Evolutionary conservation across 2,888 invertebrate genomes (phyloP).

Genomic region (Molanna angustata): DNA sequence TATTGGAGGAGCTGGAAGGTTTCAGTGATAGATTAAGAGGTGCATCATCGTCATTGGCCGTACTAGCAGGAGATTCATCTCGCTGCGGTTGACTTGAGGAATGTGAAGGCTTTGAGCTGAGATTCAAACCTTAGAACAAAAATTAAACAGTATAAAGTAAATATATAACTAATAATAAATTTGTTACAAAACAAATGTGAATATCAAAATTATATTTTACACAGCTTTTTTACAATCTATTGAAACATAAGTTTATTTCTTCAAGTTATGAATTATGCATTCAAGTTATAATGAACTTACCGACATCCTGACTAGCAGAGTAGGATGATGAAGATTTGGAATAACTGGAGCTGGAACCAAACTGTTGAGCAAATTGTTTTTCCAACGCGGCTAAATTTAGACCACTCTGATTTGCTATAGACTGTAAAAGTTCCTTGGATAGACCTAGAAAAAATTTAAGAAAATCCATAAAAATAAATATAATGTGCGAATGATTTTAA

Average conservation of each 20-base stretch:
- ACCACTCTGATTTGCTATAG: constrained; percentile 54
- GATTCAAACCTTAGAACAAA: constrained; percentile 44
- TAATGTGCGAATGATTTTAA: too few relatives aligned
- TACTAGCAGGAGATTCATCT: constrained; percentile 47
- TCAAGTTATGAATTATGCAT: too few relatives aligned
- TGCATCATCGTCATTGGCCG: constrained; percentile 63
- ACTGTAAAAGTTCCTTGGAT: constrained; percentile 52
- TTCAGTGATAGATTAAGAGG: constrained; percentile 83
- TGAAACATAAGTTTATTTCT: too few relatives aligned
- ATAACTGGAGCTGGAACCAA: constrained; percentile 20
- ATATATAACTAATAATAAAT: too few relatives aligned
- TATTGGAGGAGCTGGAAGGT: constrained; percentile 43
- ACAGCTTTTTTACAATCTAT: too few relatives aligned
- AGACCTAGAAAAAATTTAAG: constrained; percentile 44
- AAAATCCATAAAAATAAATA: too few relatives aligned
- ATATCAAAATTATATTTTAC: too few relatives aligned
- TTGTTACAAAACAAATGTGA: too few relatives aligned
- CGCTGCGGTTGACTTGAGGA: constrained; percentile 47
- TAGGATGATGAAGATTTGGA: constrained; percentile 29
- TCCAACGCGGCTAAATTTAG: constrained; percentile 51
- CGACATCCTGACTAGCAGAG: constrained; percentile 32
- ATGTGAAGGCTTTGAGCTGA: constrained; percentile 43
- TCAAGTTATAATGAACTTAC: constrained; percentile 23
- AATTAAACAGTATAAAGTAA: not conserved
- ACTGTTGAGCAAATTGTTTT: constrained; percentile 46